Evolutionary conservation across 2,113 vertebrate genomes (phyloP).

Genomic region (Heterocephalus glaber): DNA sequence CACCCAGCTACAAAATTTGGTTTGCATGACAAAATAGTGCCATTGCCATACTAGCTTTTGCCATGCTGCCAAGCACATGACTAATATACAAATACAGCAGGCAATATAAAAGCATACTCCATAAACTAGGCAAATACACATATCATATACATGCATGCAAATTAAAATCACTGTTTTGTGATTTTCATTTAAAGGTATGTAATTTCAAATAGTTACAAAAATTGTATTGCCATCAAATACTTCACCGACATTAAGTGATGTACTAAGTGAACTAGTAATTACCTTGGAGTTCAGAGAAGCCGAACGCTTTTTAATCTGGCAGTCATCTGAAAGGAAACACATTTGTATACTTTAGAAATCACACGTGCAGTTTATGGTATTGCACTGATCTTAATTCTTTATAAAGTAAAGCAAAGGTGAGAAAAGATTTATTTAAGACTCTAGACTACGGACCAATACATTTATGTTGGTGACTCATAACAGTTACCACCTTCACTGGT

Average conservation of each 20-base stretch:
- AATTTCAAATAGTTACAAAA: background rate
- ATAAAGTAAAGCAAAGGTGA: background rate
- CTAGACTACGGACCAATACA: background rate
- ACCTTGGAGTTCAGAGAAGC: slow-evolving; percentile 87
- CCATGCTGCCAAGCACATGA: background rate
- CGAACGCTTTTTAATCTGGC: slow-evolving; percentile 89
- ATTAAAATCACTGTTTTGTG: background rate
- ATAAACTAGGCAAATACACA: background rate
- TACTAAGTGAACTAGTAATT: slow-evolving; percentile 51
- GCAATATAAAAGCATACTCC: background rate
- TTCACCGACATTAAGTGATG: background rate
- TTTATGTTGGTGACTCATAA: background rate
- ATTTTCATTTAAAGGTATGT: background rate
- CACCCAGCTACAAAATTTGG: background rate
- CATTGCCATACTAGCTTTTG: background rate
- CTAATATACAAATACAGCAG: background rate
- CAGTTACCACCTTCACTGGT: background rate
- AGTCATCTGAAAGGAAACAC: slow-evolving; percentile 88
- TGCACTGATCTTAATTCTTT: background rate
- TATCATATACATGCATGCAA: background rate
- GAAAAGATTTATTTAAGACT: background rate
- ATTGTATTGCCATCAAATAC: background rate
- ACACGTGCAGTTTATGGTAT: background rate
- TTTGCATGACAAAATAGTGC: background rate
- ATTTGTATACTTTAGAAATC: slow-evolving; percentile 44